Base-by-base conservation (phyloP, 2,888 invertebrate genomes). In the Magallana nippona region DNA sequence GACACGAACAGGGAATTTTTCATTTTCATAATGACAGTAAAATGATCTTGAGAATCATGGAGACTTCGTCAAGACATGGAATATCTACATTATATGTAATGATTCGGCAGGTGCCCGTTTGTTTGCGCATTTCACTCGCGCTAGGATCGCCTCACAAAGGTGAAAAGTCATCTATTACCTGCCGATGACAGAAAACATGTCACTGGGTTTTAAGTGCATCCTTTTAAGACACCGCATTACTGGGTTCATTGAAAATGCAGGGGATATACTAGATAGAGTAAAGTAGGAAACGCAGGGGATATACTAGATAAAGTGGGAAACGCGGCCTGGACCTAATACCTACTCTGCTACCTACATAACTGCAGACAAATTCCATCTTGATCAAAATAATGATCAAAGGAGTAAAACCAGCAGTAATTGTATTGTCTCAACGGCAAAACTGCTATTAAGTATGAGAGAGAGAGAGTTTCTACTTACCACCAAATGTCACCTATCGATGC, bases 381-480 rank as follows among this genome's bases (percentile, higher is more conserved):
- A 8, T 44, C 44, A 3, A 44, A 44, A 44, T 5, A 44, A 44
- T 44, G 44, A 8, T 44, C 3, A 44, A 8, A 44, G 8, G 44
- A 44, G 44, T n/a, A n/a, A n/a, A n/a, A 44, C 0, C 44, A 44
- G 8, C 44, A 44, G 44, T 44, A 5, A 8, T 44, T 44, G 3
- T 27, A 27, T 27, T 44, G 44, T 44, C 5, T 44, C 44, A 27
- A 44, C 44, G 8, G 44, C 8, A 44, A 44, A 44, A 44, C 5
- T 44, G 44, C 3, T 5, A 44, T 44, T 8, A 44, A 44, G 44
- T 44, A 44, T 44, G 5, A 44, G 44, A 44, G 44, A 44, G 44
- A 44, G n/a, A 58, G 13, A n/a, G 19, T 13, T 22, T 57, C 17
- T 22, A 85, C 85, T 81, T 83, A 85, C 85, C 85, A 85, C 85